These are phyloP conservation scores for Lamellibrachia luymesi DNA, from an alignment of 1,140 invertebrate species.

Conservation along the genomic window DNA sequence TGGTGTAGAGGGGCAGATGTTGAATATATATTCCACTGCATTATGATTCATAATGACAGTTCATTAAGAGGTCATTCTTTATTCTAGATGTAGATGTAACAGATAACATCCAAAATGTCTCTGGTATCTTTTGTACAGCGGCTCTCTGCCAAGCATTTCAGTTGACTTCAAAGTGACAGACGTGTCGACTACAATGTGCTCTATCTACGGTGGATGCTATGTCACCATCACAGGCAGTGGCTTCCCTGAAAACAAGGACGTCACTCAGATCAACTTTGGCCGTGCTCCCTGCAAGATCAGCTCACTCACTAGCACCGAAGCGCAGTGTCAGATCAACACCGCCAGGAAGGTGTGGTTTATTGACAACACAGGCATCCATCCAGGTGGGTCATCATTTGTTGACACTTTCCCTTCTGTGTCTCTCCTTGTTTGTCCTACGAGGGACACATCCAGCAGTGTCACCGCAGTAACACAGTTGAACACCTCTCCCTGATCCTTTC, in stretches of 20 bases:
- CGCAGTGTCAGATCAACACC: slow-evolving; percentile 29
- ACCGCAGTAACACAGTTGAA: no score
- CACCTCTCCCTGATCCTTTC: no score
- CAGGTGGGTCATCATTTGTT: not conserved
- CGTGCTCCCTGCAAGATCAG: slow-evolving; percentile 24
- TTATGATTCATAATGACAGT: no score
- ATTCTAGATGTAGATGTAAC: slow-evolving; percentile 23
- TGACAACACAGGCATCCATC: no score
- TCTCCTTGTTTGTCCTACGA: not conserved
- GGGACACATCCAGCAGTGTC: no score
- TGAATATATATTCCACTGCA: no score
- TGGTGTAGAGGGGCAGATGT: no score
- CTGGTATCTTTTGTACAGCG: slow-evolving; percentile 25
- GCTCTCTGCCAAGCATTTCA: slow-evolving; percentile 27
- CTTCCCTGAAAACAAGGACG: no score
- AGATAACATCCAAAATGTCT: slow-evolving; percentile 32
- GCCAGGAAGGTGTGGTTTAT: not conserved
- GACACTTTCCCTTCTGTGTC: not conserved
- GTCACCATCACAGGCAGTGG: slow-evolving; percentile 14
- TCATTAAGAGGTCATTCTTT: no score
- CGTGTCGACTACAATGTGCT: slow-evolving; percentile 23
- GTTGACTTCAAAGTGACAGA: slow-evolving; percentile 17
- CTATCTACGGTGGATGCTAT: slow-evolving; percentile 30
- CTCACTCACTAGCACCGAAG: slow-evolving; percentile 30
- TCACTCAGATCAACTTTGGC: slow-evolving; percentile 21